These are phyloP conservation scores for Callimorpha dominula DNA, from an alignment of 2,888 invertebrate genomes.

Conservation along the genomic window DNA sequence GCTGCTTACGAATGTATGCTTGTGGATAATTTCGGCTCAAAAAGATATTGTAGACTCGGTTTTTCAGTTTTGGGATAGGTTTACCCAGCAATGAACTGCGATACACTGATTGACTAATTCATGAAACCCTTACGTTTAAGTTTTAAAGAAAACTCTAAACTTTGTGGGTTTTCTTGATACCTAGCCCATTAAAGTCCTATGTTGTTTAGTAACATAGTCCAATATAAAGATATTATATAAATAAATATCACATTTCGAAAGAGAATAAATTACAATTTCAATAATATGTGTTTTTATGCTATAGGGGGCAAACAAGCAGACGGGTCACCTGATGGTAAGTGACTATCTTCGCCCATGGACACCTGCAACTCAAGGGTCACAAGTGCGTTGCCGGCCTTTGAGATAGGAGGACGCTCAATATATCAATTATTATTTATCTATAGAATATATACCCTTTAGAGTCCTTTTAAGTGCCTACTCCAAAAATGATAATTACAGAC, in stretches of 20 bases:
- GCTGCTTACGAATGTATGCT: slow-evolving; percentile 36
- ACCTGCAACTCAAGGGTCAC: too few relatives aligned
- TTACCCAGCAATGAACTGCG: background rate
- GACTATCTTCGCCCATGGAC: too few relatives aligned
- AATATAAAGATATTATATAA: background rate
- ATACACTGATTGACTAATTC: background rate
- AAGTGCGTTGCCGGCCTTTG: too few relatives aligned
- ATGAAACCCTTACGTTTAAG: background rate
- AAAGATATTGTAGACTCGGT: background rate
- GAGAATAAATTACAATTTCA: background rate
- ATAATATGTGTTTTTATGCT: too few relatives aligned
- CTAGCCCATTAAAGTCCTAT: background rate
- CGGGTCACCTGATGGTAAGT: too few relatives aligned
- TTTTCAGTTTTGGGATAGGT: background rate
- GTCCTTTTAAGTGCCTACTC: too few relatives aligned
- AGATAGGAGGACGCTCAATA: too few relatives aligned
- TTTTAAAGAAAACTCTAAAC: background rate
- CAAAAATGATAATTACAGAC: too few relatives aligned
- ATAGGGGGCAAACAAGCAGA: too few relatives aligned
- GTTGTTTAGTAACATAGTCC: background rate
- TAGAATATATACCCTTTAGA: too few relatives aligned
- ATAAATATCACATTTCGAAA: background rate
- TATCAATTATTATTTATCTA: too few relatives aligned
- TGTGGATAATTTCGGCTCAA: slow-evolving; percentile 8
- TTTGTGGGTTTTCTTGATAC: background rate